Percentiles rank a stretch among this genome's conserved stretches.
Conservation (phyloP, 2,888 invertebrate genomes). For the Hemithea aestivaria region DNA sequence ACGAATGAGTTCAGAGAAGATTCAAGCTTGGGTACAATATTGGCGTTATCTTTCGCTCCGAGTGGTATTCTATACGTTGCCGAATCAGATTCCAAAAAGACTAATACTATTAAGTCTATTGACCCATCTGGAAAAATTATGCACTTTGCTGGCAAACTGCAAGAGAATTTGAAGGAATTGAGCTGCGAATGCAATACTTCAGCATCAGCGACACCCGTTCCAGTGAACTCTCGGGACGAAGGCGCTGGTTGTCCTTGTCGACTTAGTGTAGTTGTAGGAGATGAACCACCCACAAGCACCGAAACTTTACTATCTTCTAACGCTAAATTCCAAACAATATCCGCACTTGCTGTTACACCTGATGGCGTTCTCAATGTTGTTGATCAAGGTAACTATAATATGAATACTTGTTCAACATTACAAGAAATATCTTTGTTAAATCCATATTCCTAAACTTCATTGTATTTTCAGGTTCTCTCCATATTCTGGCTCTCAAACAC, state of each 20-base stretch:
- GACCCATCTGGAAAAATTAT: slow-evolving; percentile 94
- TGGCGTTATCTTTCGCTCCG: slow-evolving; percentile 94
- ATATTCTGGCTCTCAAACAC: slow-evolving; percentile 91
- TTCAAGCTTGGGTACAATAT: slow-evolving; percentile 89
- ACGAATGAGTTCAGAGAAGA: slow-evolving; percentile 80
- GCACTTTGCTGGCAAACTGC: slow-evolving; percentile 94
- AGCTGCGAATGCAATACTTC: slow-evolving; percentile 81
- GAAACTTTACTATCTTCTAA: slow-evolving; percentile 93
- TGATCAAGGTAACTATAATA: slow-evolving; percentile 95
- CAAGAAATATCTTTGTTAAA: too few relatives aligned
- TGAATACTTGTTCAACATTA: too few relatives aligned
- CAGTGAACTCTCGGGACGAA: slow-evolving; percentile 57
- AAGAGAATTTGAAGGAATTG: slow-evolving; percentile 77
- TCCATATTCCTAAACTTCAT: too few relatives aligned
- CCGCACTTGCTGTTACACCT: slow-evolving; percentile 94
- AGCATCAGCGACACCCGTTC: slow-evolving; percentile 74
- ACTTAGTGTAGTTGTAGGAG: slow-evolving; percentile 76
- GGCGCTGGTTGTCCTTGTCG: slow-evolving; percentile 70
- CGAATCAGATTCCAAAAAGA: slow-evolving; percentile 92
- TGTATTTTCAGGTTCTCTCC: slow-evolving; percentile 82
- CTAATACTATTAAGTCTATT: slow-evolving; percentile 90
- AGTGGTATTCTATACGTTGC: slow-evolving; percentile 95
- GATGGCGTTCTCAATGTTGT: slow-evolving; percentile 97
- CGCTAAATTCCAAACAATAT: slow-evolving; percentile 92
- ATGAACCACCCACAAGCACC: slow-evolving; percentile 86